A percentile compares a stretch with the other conserved stretches of the same genome.
Evolutionary conservation across 2,113 vertebrate species (phyloP).

Genomic region (Pithys albifrons): DNA sequence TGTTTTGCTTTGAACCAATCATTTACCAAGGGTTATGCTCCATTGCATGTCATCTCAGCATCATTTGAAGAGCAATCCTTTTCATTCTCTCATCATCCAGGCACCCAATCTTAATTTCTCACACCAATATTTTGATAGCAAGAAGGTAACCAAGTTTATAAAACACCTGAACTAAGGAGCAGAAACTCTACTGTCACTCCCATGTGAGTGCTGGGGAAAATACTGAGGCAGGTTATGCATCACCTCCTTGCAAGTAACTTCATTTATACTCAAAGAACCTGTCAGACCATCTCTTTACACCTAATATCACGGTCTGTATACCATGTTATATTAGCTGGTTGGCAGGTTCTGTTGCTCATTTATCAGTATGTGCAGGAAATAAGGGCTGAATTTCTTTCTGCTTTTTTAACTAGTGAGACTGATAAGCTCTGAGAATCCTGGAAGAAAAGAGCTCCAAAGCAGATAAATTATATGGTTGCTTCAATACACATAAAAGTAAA

Average conservation of each 20-base stretch:
- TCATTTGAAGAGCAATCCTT: not conserved
- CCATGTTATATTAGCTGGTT: not conserved
- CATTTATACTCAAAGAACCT: not conserved
- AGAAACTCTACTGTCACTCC: not conserved
- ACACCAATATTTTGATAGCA: not conserved
- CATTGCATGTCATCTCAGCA: not conserved
- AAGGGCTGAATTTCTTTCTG: not conserved
- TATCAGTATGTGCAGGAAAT: not conserved
- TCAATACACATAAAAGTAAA: not conserved
- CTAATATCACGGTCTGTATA: not conserved
- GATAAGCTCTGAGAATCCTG: not conserved
- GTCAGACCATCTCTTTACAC: not conserved
- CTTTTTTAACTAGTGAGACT: not conserved
- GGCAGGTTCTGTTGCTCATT: not conserved
- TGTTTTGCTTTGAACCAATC: not conserved
- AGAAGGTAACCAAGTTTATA: not conserved
- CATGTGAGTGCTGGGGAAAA: not conserved
- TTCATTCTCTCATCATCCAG: not conserved
- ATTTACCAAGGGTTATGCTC: not conserved
- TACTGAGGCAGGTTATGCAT: not conserved
- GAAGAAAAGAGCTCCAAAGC: not conserved
- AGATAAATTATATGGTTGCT: rapidly evolving
- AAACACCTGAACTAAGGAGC: not conserved
- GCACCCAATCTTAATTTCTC: not conserved
- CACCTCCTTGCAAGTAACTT: not conserved